Percentiles rank a stretch among this genome's conserved stretches.
Conservation (phyloP, 2,113 vertebrate genomes). For the Bettongia penicillata region DNA sequence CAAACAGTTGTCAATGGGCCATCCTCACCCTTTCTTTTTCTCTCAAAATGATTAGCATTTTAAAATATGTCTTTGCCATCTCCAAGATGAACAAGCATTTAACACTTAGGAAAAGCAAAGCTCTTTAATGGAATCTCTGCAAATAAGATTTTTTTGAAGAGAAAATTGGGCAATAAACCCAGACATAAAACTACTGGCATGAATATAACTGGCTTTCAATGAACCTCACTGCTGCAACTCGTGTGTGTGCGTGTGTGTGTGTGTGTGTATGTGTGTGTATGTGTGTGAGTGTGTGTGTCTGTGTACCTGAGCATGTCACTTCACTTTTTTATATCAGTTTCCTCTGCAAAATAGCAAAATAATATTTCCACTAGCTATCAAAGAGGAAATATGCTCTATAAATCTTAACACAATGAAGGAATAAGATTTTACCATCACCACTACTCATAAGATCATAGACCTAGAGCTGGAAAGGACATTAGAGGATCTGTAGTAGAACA, state of each 20-base stretch:
- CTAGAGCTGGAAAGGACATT: background rate
- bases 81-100: background rate
- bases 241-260: background rate
- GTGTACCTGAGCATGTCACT: background rate
- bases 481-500: background rate
- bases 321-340: background rate
- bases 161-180: background rate
- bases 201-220: background rate
- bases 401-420: background rate
- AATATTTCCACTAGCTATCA: background rate
- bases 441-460: background rate
- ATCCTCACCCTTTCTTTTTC: background rate
- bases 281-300: too few species aligned
- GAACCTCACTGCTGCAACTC: background rate
- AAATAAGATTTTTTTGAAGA: background rate
- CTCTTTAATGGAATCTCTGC: background rate
- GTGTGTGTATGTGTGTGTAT: too few species aligned
- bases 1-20: background rate
- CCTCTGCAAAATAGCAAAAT: background rate
- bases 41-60: background rate
- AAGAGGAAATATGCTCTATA: background rate
- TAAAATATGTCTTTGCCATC: background rate
- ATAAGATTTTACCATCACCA: background rate
- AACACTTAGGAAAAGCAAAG: conserved; percentile 2
- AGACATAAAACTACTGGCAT: background rate